Base-by-base conservation (phyloP, 2,113 vertebrate species). In the Chinchilla lanigera region DNA sequence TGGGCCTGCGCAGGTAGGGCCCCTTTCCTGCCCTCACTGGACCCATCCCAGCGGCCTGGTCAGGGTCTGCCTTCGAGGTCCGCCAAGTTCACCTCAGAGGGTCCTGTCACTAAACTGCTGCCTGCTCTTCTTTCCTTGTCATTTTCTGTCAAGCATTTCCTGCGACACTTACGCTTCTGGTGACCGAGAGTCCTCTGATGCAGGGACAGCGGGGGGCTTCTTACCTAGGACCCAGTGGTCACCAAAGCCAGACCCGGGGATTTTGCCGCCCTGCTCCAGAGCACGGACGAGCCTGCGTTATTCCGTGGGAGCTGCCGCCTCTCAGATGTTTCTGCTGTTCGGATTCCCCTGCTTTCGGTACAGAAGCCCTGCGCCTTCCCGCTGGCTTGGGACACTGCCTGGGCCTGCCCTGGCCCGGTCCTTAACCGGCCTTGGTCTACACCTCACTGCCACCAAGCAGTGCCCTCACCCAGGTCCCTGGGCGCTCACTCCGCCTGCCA, bases 401-500 rank as follows among this genome's bases (percentile, higher is more conserved):
- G 28, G 0, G 2, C 7, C 26, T 82, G 3, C 17, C 16, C 38
- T 35, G 47, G 63, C 20, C 52, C 26, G 44, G 7, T 16, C 10
- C 44, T 54, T 3, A 8, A 1, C 2, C 5, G 4, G 3, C 6
- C 2, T 12, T 9, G 38, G 30, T 69, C 75, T 58, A 3, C 24
- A 0, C 2, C 8, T n/a, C 33, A 9, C 1, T 12, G 44, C 56
- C 20, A 35, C 58, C 38, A 3, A 1, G 24, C 6, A 5, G 47
- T 10, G 38, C 28, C 24, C 20, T 3, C 0, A 82, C 28, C 63
- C 26, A 4, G 12, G 44, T 52, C 85, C 0, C 1, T 4, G 11
- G 28, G 14, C 1, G 35, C 80, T 52, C 7, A 22, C 47, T 3
- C 12, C 28, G 26, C 17, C 35, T 30, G 1, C 44, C 22, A 4